Conservation (phyloP, 2,888 invertebrate species). For the Scaptomyza flava region DNA sequence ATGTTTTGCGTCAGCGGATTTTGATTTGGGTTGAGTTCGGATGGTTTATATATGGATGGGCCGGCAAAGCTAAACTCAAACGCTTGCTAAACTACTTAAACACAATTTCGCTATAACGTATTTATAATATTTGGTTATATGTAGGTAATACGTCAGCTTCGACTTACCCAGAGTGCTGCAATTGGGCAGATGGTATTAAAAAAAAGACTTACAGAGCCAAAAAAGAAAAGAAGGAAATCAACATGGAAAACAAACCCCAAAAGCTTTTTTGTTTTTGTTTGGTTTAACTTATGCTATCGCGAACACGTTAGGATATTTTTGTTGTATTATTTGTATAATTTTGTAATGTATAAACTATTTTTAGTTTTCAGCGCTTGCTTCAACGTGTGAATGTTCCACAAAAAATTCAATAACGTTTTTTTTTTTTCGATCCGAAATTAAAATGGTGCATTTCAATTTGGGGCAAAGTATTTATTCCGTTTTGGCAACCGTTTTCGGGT, state of each 20-base stretch:
- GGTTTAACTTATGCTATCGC: constrained; percentile 41
- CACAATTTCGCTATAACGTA: constrained; percentile 55
- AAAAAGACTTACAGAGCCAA: constrained; percentile 52
- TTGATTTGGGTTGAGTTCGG: constrained; percentile 12
- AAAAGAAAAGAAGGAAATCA: constrained; percentile 18
- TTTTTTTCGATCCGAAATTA: constrained; percentile 52
- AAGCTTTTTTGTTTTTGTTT: constrained; percentile 28
- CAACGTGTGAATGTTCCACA: constrained; percentile 84
- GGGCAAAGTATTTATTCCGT: constrained; percentile 50
- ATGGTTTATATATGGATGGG: constrained; percentile 56
- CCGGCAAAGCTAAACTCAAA: constrained; percentile 70
- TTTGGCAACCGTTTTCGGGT: constrained; percentile 53
- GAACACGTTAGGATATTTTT: constrained; percentile 54
- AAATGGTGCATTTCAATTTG: constrained; percentile 70
- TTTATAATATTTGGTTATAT: constrained; percentile 49
- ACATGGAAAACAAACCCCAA: constrained; percentile 23
- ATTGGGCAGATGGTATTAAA: constrained; percentile 34
- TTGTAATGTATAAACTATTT: constrained; percentile 30
- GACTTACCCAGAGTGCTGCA: constrained; percentile 73
- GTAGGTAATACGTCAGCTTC: constrained; percentile 60
- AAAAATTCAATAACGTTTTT: constrained; percentile 56
- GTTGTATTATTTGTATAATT: constrained; percentile 43
- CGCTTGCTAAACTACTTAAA: constrained; percentile 69
- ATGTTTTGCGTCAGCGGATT: constrained; percentile 11
- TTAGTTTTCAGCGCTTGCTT: constrained; percentile 82